These are phyloP conservation scores for Artibeus lituratus DNA, from an alignment of 2,797 vertebrate genomes.

Conservation along the genomic window DNA sequence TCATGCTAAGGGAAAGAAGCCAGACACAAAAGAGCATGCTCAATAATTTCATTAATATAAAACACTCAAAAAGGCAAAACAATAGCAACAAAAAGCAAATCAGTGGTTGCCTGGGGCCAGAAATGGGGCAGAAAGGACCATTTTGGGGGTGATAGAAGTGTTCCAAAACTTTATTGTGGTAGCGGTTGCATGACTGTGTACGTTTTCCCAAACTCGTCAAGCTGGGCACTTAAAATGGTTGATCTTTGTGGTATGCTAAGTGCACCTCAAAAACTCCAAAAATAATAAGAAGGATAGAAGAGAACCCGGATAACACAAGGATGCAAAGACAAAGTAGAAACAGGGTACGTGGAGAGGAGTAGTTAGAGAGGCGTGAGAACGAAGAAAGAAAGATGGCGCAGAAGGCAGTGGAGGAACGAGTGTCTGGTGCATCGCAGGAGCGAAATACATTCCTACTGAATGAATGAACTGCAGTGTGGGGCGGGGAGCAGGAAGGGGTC, in stretches of 20 bases:
- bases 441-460: neutral
- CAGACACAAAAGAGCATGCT: neutral
- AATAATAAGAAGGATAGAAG: neutral
- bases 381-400: neutral
- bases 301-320: neutral
- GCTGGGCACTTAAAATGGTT: neutral
- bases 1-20: neutral
- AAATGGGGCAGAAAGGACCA: neutral
- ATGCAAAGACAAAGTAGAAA: neutral
- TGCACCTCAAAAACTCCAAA: neutral
- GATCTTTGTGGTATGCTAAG: neutral
- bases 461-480: neutral
- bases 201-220: neutral
- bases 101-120: neutral
- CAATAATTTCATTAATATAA: neutral
- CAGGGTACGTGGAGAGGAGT: neutral
- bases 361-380: neutral
- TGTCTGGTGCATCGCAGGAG: neutral
- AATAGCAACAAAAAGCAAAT: neutral
- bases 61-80: neutral
- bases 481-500: neutral
- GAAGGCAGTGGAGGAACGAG: neutral
- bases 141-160: neutral
- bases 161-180: neutral
- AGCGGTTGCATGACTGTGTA: neutral